These are phyloP conservation scores for Cisticola juncidis DNA, from an alignment of 2,113 vertebrate genomes.

Conservation along the genomic window DNA sequence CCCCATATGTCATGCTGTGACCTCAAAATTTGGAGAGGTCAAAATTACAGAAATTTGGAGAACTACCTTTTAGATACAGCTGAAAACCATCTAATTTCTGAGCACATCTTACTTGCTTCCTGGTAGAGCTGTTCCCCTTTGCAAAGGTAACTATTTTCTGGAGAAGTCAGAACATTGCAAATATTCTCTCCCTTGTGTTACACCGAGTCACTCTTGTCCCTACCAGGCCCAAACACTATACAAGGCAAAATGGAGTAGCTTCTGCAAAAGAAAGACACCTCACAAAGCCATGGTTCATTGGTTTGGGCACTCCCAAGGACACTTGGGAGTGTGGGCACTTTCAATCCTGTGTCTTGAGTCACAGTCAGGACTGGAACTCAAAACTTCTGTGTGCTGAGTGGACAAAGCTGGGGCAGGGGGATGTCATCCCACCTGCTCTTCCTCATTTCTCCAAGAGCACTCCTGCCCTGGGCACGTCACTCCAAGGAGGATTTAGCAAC, in stretches of 20 bases:
- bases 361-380: neutral
- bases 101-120: neutral
- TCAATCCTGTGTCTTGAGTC: neutral
- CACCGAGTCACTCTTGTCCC: neutral
- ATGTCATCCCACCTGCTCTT: neutral
- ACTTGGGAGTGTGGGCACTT: neutral
- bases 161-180: neutral
- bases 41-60: neutral
- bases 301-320: neutral
- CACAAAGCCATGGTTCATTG: neutral
- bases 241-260: neutral
- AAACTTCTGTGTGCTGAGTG: neutral
- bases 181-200: neutral
- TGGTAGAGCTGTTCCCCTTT: neutral
- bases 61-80: neutral
- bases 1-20: neutral
- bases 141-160: neutral
- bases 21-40: neutral
- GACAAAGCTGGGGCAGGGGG: neutral
- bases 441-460: neutral
- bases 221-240: neutral
- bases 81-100: neutral
- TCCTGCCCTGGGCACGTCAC: neutral
- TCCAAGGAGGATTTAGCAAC: neutral
- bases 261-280: neutral